Percentiles rank a stretch among this genome's conserved stretches.
Conservation (phyloP, 2,113 vertebrate species). For the Elephantulus edwardii region DNA sequence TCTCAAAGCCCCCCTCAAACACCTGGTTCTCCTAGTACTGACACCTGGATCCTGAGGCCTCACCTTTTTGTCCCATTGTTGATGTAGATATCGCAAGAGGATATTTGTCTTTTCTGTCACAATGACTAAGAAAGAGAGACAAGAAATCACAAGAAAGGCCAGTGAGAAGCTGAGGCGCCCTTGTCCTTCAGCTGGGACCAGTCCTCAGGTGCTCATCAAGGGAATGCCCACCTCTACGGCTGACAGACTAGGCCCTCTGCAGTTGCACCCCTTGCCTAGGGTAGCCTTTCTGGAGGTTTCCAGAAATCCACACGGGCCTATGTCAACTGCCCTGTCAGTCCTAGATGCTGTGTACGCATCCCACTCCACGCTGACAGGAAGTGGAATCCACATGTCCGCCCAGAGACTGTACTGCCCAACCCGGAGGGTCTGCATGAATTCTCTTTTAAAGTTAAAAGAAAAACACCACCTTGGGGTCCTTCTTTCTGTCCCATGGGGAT, state of each 20-base stretch:
- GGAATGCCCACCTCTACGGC: not conserved
- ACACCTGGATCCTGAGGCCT: not conserved
- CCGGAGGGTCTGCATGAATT: not conserved
- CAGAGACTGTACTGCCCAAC: not conserved
- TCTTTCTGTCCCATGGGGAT: not conserved
- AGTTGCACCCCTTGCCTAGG: not conserved
- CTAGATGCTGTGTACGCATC: no score
- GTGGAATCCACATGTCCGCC: no score
- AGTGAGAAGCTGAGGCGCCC: not conserved
- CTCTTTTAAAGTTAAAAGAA: not conserved
- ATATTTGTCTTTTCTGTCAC: slow-evolving; percentile 99
- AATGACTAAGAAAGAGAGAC: slow-evolving; percentile 87
- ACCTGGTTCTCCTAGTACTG: not conserved
- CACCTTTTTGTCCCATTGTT: slow-evolving; percentile 99
- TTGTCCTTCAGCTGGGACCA: not conserved
- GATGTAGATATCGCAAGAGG: slow-evolving; percentile 94
- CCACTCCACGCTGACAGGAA: not conserved
- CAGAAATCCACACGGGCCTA: not conserved
- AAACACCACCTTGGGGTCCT: not conserved
- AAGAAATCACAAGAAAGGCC: not conserved
- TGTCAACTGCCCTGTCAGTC: accelerated
- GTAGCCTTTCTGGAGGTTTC: not conserved
- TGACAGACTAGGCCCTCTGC: not conserved
- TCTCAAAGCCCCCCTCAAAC: not conserved
- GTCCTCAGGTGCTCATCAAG: not conserved